Base-by-base conservation (phyloP, 2,797 vertebrate genomes). In the Oreochromis mossambicus region DNA sequence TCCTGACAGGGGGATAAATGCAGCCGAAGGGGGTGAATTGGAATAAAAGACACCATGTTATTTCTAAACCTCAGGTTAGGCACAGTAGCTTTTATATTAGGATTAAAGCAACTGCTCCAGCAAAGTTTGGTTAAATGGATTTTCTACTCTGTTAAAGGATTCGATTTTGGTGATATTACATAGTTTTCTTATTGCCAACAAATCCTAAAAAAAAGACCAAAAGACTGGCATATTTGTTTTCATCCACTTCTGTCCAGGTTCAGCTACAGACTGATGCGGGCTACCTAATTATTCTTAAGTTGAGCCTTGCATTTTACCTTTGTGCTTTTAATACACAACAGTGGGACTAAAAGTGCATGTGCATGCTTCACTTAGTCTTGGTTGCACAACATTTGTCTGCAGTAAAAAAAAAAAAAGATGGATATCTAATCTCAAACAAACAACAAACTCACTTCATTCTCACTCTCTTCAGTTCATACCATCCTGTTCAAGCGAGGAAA, bases 81-180 rank as follows among this genome's bases (percentile, higher is more conserved):
- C 82, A 81, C 79, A 83, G 88, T 80, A 90, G 87, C 73, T 84
- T 91, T 86, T 81, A 84, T 51, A 77, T 81, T n/a, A 14, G 58
- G 70, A 87, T 87, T 77, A 93, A 92, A 91, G 82, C 41, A 55
- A 58, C 29, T 82, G 36, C 77, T 48, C 26, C 70, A 84, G 76
- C 73, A 5, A 11, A 81, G 81, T 81, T 70, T 86, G 66, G 70
- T 5, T 81, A 88, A 92, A 88, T 83, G 3, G 82, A 89, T 86
- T 92, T 84, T 87, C 78, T 80, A 82, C 38, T 82, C 66, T 19
- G 78, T 82, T 88, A 63, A 79, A 73, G 55, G 50, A 83, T 80
- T 77, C 1, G 58, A 50, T 26, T 70, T 3, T n/a, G 15, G 15
- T 55, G 63, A 81, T 78, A 55, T 84, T 80, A 21, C 81, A 34